These are phyloP conservation scores for Pseudococcus viburni DNA, from an alignment of 2,888 invertebrate species.

Conservation along the genomic window DNA sequence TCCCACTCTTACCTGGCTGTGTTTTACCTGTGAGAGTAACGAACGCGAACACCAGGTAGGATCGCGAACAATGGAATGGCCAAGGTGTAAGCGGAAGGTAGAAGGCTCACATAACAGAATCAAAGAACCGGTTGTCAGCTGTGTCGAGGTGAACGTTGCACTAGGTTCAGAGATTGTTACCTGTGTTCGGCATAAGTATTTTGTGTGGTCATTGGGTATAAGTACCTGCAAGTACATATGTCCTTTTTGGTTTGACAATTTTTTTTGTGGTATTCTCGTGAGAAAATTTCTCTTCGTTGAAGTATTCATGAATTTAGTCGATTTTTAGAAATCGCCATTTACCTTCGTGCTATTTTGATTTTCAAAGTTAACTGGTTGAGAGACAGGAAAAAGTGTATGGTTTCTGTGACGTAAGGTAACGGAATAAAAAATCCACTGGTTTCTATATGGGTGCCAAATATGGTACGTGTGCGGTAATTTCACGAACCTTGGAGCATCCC, in stretches of 20 bases:
- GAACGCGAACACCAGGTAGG: slow-evolving; percentile 23
- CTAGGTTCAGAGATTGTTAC: not conserved
- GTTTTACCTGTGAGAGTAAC: slow-evolving; percentile 50
- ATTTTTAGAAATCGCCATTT: not conserved
- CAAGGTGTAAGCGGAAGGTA: not conserved
- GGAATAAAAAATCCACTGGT: not conserved
- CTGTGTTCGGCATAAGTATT: not conserved
- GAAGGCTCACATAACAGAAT: slow-evolving; percentile 9
- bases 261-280: not conserved
- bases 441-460: slow-evolving; percentile 5
- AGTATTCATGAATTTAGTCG: not conserved
- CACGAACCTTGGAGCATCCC: not conserved
- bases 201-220: not conserved
- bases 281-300: not conserved
- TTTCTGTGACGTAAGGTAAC: not conserved
- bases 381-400: not conserved
- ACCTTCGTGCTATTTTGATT: not conserved
- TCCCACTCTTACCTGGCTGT: slow-evolving; percentile 49
- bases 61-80: slow-evolving; percentile 44
- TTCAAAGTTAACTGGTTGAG: not conserved
- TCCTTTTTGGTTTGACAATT: not conserved
- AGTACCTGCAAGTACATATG: not conserved
- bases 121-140: slow-evolving; percentile 30
- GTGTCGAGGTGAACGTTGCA: slow-evolving; percentile 42
- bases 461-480: not conserved